phyloP scores from a whole-genome alignment of 2,888 invertebrate genomes.

The Synanthedon andrenaeformis region DNA sequence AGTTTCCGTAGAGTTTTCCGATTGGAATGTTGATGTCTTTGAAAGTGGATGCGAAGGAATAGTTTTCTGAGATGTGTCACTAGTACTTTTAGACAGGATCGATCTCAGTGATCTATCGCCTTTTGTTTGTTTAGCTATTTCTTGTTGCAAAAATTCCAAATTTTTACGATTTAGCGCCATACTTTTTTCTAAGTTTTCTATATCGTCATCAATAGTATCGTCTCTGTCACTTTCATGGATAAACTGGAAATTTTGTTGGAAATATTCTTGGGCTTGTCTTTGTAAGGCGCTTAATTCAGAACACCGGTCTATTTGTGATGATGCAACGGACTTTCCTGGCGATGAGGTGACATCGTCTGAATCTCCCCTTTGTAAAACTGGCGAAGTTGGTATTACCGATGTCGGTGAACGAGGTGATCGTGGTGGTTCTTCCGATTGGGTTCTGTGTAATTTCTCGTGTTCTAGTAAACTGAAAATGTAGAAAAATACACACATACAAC shows the following conservation, averaged over 20 bases:
- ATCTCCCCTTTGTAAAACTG: slow-evolving; percentile 49
- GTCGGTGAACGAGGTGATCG: slow-evolving; percentile 77
- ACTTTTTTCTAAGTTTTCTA: slow-evolving; percentile 63
- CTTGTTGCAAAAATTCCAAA: slow-evolving; percentile 63
- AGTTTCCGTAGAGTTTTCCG: slow-evolving; percentile 66
- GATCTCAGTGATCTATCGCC: slow-evolving; percentile 48
- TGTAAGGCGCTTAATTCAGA: slow-evolving; percentile 54
- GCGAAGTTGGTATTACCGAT: slow-evolving; percentile 55
- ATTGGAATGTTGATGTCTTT: slow-evolving; percentile 64
- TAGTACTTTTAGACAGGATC: slow-evolving; percentile 57
- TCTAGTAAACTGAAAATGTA: slow-evolving; percentile 55
- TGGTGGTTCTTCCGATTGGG: slow-evolving; percentile 87
- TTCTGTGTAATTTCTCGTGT: slow-evolving; percentile 83
- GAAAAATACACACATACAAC: neutral
- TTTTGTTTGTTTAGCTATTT: slow-evolving; percentile 62
- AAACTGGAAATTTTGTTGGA: slow-evolving; percentile 66
- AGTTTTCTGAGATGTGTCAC: slow-evolving; percentile 57
- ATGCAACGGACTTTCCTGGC: slow-evolving; percentile 52
- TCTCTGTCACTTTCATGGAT: slow-evolving; percentile 67
- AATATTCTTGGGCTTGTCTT: slow-evolving; percentile 61
- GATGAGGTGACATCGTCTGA: slow-evolving; percentile 58
- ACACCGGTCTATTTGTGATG: slow-evolving; percentile 54
- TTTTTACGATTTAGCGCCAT: slow-evolving; percentile 65
- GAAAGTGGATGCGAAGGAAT: slow-evolving; percentile 52
- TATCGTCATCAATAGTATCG: slow-evolving; percentile 64